Base-by-base conservation (phyloP, 2,113 vertebrate species). In the Psephotus haematonotus region DNA sequence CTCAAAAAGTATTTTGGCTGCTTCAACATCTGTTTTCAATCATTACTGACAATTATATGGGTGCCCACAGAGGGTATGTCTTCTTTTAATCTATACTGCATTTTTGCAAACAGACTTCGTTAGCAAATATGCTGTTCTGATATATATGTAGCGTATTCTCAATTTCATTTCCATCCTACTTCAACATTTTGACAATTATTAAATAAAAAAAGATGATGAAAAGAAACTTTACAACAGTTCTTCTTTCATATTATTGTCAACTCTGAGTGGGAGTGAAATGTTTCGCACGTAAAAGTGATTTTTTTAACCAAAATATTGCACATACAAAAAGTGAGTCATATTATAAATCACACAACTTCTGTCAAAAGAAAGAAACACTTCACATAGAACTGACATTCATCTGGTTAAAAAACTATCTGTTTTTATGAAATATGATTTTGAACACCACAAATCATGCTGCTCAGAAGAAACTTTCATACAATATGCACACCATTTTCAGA, bases 251-350 rank as follows among this genome's bases (percentile, higher is more conserved):
- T 57, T 82, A 81, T 67, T 92, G 80, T 79, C 77, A 94, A 79
- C 55, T 79, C 8, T 70, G 70, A 94, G 29, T 37, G 0, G 2
- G 33, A 95, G 53, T 90, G 29, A 96, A 93, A 59, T 80, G 70
- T 82, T 96, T 94, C 19, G 0, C 69, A 95, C 0, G 0, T 72
- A 82, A 76, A 92, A 92, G 57, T 86, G 57, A 68, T 64, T 86
- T 86, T 86, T 92, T 95, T 64, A 88, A 94, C n/a, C 49, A 94
- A 94, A 97, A 97, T 93, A 97, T 95, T 95, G 86, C 93, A 93
- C 64, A 71, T 93, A 81, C 83, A 90, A 72, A 86, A 59, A 35
- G 89, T 95, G 85, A 96, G 28, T 93, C 81, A 90, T 53, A 47
- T 46, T 87, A 87, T 72, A 96, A 91, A 81, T 92, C 77, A 84